Evolutionary conservation across 2,113 vertebrate genomes (phyloP), one percentile per base, ranked within the genome.

Genomic region (Lepisosteus oculatus): DNA sequence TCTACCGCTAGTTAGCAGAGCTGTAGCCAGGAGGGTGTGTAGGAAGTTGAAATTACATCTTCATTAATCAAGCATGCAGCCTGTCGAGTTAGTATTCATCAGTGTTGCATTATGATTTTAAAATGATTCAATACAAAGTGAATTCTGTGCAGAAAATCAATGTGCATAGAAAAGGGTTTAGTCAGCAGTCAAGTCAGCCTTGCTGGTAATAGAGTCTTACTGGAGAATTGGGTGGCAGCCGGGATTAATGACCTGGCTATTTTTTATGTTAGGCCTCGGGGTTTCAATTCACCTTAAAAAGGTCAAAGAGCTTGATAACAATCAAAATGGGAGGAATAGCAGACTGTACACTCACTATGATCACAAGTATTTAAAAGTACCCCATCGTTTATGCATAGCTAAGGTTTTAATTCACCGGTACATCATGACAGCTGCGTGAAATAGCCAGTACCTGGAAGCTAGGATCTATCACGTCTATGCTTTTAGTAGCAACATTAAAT

Each of bases 51-150:
- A 43, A 6, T 43, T 2, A 71, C 77, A 76, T 85, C 79, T 85
- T 77, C 85, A 88, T 88, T 84, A 86, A 87, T 88, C 87, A 88
- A 79, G 79, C 65, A 4, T 1, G 67, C 70, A 69, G 80, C 76
- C 84, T 83, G 87, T 87, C 83, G 80, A 79, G 83, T 86, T 85
- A 86, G 81, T 83, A 88, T 88, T 87, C 80, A 86, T 87, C 83
- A 81, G 66, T 65, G 64, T 72, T 69, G 56, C 72, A 79, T 83
- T 84, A 86, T 85, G 79, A 87, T 86, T 86, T 86, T 84, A 73
- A 79, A 73, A 85, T 83, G 74, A 82, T 84, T 85, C 74, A 77
- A 76, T 79, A 78, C 57, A 11, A 55, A 63, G 55, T 65, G 43
- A 54, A 62, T 76, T 67, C 77, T 74, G 71, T 72, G 73, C 69